These are phyloP conservation scores for Chionodraco myersi DNA, from an alignment of 2,113 vertebrate genomes.

Conservation along the genomic window DNA sequence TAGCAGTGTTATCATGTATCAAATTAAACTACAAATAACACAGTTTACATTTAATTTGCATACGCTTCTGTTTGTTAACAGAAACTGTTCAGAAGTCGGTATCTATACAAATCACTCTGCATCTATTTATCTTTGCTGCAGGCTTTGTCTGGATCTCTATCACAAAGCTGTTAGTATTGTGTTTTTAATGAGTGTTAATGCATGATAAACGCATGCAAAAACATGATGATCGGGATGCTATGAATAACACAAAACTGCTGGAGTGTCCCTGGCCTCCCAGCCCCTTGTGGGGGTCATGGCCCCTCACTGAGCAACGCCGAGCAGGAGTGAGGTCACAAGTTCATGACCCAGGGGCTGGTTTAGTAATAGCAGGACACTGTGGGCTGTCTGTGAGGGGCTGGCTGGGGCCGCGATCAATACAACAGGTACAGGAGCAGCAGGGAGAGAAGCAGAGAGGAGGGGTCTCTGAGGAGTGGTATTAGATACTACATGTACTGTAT, in stretches of 20 bases:
- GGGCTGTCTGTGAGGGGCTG: conserved; percentile 62
- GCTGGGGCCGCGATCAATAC: conserved; percentile 61
- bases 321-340: conserved; percentile 66
- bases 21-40: conserved; percentile 51
- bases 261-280: conserved; percentile 55
- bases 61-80: background rate
- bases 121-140: conserved; percentile 25
- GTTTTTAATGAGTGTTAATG: conserved; percentile 79
- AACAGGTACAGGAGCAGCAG: conserved; percentile 66
- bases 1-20: conserved; percentile 43
- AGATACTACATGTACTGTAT: conserved; percentile 23
- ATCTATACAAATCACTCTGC: conserved; percentile 9
- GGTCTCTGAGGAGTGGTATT: conserved; percentile 46
- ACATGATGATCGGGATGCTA: conserved; percentile 43
- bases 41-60: conserved; percentile 60
- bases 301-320: conserved; percentile 50
- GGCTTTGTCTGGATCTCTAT: conserved; percentile 18
- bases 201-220: conserved; percentile 81
- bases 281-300: conserved; percentile 67
- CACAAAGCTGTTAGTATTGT: conserved; percentile 42
- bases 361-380: conserved; percentile 70
- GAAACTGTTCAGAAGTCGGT: background rate
- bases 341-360: conserved; percentile 71
- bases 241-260: conserved; percentile 73
- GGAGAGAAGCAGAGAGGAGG: conserved; percentile 17